Percentiles rank a stretch among this genome's conserved stretches.
Conservation (phyloP, 2,113 vertebrate genomes). For the Neolamprologus falcicula region DNA sequence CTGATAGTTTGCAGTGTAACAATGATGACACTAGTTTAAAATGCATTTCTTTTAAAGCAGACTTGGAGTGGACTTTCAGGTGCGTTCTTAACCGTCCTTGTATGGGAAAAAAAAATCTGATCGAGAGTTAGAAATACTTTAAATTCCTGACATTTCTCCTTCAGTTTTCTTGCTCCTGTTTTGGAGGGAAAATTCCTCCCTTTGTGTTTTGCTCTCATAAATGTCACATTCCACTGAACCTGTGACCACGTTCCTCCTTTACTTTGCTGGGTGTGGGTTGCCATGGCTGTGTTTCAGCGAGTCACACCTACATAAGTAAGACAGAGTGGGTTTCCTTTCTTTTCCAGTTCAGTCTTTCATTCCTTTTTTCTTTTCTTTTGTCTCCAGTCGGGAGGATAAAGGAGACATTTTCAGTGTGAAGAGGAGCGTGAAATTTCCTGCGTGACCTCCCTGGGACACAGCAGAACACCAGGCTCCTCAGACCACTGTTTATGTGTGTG, state of each 20-base stretch:
- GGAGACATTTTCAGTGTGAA: slow-evolving; percentile 58
- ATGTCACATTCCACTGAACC: slow-evolving; percentile 48
- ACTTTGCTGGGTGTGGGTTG: slow-evolving; percentile 30
- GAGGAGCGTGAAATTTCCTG: slow-evolving; percentile 59
- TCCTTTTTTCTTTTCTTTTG: slow-evolving; percentile 4
- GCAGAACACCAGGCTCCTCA: slow-evolving; percentile 49
- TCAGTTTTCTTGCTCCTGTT: neutral
- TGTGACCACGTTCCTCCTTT: slow-evolving; percentile 5
- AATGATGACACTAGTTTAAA: neutral
- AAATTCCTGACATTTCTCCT: slow-evolving; percentile 20
- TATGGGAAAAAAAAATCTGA: neutral
- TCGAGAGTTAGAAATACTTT: neutral
- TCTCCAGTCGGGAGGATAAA: slow-evolving; percentile 33
- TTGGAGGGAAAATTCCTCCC: slow-evolving; percentile 39
- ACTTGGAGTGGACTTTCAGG: neutral
- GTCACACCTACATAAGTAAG: slow-evolving; percentile 34
- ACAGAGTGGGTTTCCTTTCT: neutral
- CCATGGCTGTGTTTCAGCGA: slow-evolving; percentile 1
- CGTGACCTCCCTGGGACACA: slow-evolving; percentile 43
- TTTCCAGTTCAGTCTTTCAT: slow-evolving; percentile 3
- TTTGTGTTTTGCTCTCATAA: slow-evolving; percentile 14
- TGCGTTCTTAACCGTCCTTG: neutral
- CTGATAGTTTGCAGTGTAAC: neutral
- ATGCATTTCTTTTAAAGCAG: neutral
- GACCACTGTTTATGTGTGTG: neutral